Evolutionary conservation across 2,113 vertebrate genomes (phyloP).

Genomic region (Neolamprologus modestus): DNA sequence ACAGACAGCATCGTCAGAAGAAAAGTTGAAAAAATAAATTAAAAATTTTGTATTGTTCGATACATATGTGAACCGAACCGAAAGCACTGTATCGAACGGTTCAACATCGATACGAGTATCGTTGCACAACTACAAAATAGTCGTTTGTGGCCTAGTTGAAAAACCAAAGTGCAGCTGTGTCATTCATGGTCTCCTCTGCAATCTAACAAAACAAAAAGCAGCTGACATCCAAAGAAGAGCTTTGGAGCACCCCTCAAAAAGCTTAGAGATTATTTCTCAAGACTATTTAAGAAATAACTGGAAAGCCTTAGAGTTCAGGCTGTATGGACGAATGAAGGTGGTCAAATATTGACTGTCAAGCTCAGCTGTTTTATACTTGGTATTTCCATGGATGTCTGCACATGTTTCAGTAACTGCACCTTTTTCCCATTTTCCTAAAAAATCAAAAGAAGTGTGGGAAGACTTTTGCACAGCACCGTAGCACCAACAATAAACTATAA

Average conservation of each 20-base stretch:
- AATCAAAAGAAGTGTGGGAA: fast-evolving
- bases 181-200: not conserved
- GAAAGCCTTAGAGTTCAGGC: not conserved
- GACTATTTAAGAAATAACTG: not conserved
- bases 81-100: no score
- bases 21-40: no score
- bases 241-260: not conserved
- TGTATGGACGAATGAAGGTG: not conserved
- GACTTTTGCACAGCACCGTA: not conserved
- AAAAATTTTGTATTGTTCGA: no score
- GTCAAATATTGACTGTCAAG: not conserved
- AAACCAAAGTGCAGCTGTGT: not conserved
- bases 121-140: not conserved
- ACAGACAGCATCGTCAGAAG: no score
- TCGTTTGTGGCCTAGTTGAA: not conserved
- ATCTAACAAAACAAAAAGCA: not conserved
- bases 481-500: not conserved
- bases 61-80: no score
- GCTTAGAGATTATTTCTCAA: not conserved
- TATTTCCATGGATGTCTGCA: not conserved
- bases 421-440: not conserved
- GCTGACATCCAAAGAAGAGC: not conserved
- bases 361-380: not conserved
- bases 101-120: no score
- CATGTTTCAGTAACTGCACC: not conserved